Evolutionary conservation across 2,888 invertebrate species (phyloP).

Genomic region (Penaeus monodon): DNA sequence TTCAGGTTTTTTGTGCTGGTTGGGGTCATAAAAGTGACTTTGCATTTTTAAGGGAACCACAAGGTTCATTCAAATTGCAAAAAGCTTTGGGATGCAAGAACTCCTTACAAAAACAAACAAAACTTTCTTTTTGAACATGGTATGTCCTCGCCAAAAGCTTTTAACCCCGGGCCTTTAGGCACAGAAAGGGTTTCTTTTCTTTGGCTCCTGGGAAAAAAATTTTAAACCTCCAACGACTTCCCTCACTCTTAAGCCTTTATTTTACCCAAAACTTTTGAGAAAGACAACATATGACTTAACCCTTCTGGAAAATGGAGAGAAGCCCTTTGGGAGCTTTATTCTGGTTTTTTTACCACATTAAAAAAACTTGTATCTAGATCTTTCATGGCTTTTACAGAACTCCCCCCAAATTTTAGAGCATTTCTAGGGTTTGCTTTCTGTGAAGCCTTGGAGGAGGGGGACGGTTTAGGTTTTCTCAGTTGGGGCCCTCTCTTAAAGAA

Average conservation of each 20-base stretch:
- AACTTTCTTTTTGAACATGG: neutral
- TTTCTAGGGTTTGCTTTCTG: slow-evolving; percentile 14
- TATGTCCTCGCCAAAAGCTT: slow-evolving; percentile 48
- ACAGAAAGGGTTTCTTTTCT: slow-evolving; percentile 36
- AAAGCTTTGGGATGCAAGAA: slow-evolving; percentile 42
- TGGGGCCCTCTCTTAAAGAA: slow-evolving; percentile 40
- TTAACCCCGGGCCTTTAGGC: neutral
- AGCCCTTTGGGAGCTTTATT: slow-evolving; percentile 38
- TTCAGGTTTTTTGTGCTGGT: slow-evolving; percentile 34
- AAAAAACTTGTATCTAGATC: slow-evolving; percentile 33
- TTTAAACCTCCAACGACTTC: slow-evolving; percentile 32
- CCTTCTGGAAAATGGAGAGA: slow-evolving; percentile 18
- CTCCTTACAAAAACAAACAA: slow-evolving; percentile 25
- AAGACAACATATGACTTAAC: slow-evolving; percentile 25
- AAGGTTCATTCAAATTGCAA: slow-evolving; percentile 6
- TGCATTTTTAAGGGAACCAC: slow-evolving; percentile 11
- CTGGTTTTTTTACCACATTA: slow-evolving; percentile 34
- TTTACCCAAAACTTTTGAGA: neutral
- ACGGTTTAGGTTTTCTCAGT: too few species aligned
- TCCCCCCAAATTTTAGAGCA: slow-evolving; percentile 42
- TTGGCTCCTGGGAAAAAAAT: slow-evolving; percentile 6
- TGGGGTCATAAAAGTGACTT: slow-evolving; percentile 31
- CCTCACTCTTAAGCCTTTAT: slow-evolving; percentile 43
- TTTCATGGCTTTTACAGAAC: slow-evolving; percentile 28
- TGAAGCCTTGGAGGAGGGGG: slow-evolving; percentile 35